Conservation (phyloP, 2,888 invertebrate genomes). For the Xestia sexstrigata region DNA sequence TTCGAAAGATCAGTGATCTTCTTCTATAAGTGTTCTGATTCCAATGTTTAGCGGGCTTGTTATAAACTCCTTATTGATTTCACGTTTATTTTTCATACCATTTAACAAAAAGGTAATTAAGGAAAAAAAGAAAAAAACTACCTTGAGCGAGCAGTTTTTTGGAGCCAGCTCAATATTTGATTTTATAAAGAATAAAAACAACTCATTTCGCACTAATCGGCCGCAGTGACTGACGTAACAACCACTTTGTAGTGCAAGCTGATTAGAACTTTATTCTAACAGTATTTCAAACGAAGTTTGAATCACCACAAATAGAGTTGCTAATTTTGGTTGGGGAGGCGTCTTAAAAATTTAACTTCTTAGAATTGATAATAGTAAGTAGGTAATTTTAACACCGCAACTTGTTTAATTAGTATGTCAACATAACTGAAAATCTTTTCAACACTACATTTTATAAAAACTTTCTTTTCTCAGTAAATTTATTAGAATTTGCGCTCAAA, state of each 20-base stretch:
- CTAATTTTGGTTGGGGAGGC: too few species aligned
- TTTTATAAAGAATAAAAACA: too few species aligned
- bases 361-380: neutral
- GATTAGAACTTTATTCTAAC: too few species aligned
- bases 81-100: neutral
- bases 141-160: too few species aligned
- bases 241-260: too few species aligned
- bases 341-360: too few species aligned
- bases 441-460: neutral
- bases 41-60: neutral
- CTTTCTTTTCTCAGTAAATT: neutral
- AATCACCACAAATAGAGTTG: too few species aligned
- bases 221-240: too few species aligned
- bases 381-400: neutral
- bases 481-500: constrained; percentile 8
- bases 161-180: too few species aligned
- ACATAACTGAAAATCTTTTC: neutral
- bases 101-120: neutral
- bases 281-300: too few species aligned
- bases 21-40: neutral
- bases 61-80: neutral
- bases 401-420: neutral
- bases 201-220: too few species aligned
- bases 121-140: too few species aligned
- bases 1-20: neutral